phyloP scores from a whole-genome alignment of 2,113 vertebrate species.

The Lynx canadensis region DNA sequence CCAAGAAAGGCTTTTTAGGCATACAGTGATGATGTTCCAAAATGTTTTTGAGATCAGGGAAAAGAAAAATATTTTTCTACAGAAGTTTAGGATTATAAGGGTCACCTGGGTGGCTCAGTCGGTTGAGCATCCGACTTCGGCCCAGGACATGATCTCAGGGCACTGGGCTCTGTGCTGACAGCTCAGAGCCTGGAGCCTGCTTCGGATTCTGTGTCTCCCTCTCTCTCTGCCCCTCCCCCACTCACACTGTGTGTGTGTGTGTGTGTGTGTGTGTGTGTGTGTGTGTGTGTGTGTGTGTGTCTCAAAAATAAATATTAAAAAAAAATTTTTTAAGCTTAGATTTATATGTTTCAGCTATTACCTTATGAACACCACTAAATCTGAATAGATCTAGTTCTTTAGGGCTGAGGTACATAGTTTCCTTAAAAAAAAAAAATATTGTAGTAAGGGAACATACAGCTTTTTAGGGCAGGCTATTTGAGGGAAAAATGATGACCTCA shows the following conservation, averaged over 20 bases:
- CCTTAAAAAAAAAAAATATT: background rate
- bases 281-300: too few species aligned
- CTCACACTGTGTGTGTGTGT: too few species aligned
- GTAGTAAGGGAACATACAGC: background rate
- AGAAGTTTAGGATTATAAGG: background rate
- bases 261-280: too few species aligned
- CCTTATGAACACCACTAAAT: background rate
- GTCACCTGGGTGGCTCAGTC: too few species aligned
- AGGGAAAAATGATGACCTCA: conserved; percentile 29
- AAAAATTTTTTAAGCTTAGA: too few species aligned
- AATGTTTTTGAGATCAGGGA: conserved; percentile 29
- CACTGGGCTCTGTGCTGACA: too few species aligned
- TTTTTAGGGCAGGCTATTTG: conserved; percentile 27
- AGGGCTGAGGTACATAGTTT: background rate
- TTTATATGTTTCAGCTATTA: conserved; percentile 19
- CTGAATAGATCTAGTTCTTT: background rate
- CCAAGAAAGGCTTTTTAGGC: background rate
- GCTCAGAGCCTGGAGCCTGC: too few species aligned
- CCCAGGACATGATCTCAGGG: too few species aligned
- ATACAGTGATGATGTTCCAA: background rate
- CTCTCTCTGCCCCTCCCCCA: too few species aligned
- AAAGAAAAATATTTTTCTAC: background rate
- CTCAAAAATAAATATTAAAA: too few species aligned
- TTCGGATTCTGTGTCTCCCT: too few species aligned
- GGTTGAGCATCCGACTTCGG: too few species aligned